Conservation (phyloP, 2,113 vertebrate species). For the Chlamydotis undulata region DNA sequence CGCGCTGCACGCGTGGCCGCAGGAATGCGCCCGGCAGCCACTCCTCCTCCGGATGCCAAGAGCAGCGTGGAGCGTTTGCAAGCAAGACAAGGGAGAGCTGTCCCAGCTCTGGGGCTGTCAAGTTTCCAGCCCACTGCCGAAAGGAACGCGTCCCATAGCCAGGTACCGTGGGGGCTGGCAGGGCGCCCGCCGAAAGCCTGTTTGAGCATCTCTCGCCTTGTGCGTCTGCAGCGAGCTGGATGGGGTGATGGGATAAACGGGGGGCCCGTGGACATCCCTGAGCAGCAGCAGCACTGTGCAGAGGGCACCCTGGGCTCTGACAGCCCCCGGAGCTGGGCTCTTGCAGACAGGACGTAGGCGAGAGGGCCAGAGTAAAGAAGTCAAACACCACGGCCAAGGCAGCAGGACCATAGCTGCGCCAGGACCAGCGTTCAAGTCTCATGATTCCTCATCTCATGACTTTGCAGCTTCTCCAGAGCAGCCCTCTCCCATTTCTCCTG, state of each 20-base stretch:
- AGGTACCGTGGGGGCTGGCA: no score
- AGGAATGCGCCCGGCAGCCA: not conserved
- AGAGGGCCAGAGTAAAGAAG: not conserved
- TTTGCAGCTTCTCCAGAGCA: not conserved
- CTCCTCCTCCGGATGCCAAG: not conserved
- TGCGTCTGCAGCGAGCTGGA: not conserved
- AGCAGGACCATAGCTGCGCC: accelerated
- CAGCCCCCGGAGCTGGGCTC: accelerated
- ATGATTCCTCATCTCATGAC: not conserved
- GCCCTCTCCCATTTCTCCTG: not conserved
- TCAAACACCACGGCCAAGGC: not conserved
- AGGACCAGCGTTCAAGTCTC: not conserved
- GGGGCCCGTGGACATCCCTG: not conserved
- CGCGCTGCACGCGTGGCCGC: not conserved
- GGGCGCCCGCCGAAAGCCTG: not conserved
- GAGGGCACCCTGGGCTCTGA: not conserved
- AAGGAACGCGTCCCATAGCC: not conserved
- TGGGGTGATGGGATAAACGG: not conserved
- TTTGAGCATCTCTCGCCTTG: not conserved
- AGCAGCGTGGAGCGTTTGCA: not conserved
- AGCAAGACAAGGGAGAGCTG: not conserved
- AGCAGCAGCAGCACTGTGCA: not conserved
- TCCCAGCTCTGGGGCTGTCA: not conserved
- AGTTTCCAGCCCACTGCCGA: not conserved
- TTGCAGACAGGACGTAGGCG: not conserved